Evolutionary conservation across 2,113 vertebrate species (phyloP).

Genomic region (Saguinus midas): DNA sequence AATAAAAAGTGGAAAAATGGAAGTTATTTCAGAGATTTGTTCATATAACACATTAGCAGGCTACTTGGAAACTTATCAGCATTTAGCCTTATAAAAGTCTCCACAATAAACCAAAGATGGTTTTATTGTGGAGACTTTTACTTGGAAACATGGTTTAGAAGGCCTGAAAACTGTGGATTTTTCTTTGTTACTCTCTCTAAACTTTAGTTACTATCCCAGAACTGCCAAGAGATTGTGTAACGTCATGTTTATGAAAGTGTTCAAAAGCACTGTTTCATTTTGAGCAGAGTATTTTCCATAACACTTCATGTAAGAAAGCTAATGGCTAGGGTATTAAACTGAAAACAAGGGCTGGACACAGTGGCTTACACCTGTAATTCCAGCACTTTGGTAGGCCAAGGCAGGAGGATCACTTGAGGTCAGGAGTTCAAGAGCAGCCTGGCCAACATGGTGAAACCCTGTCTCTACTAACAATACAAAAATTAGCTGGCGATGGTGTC

Average conservation of each 20-base stretch:
- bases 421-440: no score
- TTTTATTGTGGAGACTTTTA: neutral
- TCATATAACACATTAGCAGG: neutral
- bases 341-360: neutral
- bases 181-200: neutral
- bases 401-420: no score
- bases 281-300: neutral
- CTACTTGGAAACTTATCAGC: neutral
- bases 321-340: neutral
- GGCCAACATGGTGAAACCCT: no score
- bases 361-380: no score
- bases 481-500: no score
- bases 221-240: neutral
- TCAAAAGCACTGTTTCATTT: neutral
- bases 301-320: slow-evolving; percentile 20
- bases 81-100: neutral
- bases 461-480: no score
- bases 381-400: no score
- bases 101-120: neutral
- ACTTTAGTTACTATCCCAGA: neutral
- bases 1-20: neutral
- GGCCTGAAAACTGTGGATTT: neutral
- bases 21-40: neutral
- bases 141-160: slow-evolving; percentile 12
- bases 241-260: neutral